Percentiles rank a stretch among this genome's conserved stretches.
These are phyloP conservation scores for Galago senegalensis DNA, from an alignment of 2,797 vertebrate genomes.

Conservation along the genomic window DNA sequence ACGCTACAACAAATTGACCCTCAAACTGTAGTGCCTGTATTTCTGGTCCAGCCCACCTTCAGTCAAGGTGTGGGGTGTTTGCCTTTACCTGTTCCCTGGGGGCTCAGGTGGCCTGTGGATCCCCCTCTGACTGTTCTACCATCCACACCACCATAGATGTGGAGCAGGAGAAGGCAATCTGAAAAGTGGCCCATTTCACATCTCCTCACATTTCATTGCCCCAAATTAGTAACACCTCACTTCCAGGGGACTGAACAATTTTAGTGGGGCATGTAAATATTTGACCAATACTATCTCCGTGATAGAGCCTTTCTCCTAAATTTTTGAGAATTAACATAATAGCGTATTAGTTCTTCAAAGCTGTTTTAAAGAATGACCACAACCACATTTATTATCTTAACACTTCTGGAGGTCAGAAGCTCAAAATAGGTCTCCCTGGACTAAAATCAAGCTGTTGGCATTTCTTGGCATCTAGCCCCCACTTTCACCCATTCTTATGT, in stretches of 20 bases:
- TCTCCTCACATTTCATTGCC: slow-evolving; percentile 1
- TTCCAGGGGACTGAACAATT: not conserved
- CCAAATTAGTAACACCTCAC: not conserved
- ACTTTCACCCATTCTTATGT: not conserved
- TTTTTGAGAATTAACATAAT: not conserved
- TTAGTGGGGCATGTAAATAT: not conserved
- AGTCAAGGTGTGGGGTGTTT: not conserved
- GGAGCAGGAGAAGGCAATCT: not conserved
- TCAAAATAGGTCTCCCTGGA: not conserved
- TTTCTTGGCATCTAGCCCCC: not conserved
- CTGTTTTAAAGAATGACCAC: not conserved
- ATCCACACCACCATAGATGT: not conserved
- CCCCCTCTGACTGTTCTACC: no score
- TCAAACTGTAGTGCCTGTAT: not conserved
- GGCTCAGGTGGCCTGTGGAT: not conserved
- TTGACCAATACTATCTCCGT: not conserved
- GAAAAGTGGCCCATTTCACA: not conserved
- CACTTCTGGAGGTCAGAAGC: not conserved
- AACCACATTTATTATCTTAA: not conserved
- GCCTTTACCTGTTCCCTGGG: not conserved
- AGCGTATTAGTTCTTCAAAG: not conserved
- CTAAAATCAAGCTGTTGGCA: not conserved
- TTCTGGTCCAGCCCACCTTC: not conserved
- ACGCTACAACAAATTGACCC: not conserved
- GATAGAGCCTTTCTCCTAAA: not conserved